These are phyloP conservation scores for Xylocampa areola DNA, from an alignment of 2,888 invertebrate species.

Conservation along the genomic window DNA sequence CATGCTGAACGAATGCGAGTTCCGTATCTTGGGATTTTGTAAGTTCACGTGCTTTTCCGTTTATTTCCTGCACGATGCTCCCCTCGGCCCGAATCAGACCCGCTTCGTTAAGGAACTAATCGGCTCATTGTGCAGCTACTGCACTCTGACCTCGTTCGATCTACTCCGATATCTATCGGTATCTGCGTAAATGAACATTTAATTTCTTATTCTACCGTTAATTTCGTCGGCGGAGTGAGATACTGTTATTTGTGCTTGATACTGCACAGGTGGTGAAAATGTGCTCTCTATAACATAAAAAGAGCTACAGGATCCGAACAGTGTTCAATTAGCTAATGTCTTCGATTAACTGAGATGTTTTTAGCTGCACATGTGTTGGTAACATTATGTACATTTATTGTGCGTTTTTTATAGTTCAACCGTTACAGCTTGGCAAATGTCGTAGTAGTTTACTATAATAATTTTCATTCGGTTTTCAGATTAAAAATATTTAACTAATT, in stretches of 20 bases:
- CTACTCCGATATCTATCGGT: conserved; percentile 54
- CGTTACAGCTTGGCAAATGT: conserved; percentile 12
- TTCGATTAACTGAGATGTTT: conserved; percentile 37
- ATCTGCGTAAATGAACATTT: conserved; percentile 66
- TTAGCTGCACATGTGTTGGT: conserved; percentile 23
- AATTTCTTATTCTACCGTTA: conserved; percentile 59
- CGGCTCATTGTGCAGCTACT: conserved; percentile 75
- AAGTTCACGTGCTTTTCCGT: conserved; percentile 59
- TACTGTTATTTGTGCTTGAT: conserved; percentile 29
- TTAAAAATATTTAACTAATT: no score
- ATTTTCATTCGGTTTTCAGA: no score
- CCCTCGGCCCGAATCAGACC: conserved; percentile 53
- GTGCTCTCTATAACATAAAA: conserved; percentile 35
- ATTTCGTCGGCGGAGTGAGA: conserved; percentile 40
- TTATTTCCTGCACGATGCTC: conserved; percentile 53
- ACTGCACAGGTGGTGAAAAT: conserved; percentile 38
- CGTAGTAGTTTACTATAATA: no score
- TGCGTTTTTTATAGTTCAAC: conserved; percentile 25
- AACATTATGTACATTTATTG: conserved; percentile 7
- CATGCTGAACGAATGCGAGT: conserved; percentile 60
- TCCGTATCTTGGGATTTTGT: conserved; percentile 66
- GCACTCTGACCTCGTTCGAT: conserved; percentile 72
- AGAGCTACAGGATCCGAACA: conserved; percentile 34
- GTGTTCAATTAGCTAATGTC: conserved; percentile 39
- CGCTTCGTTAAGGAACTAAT: conserved; percentile 78